Evolutionary conservation across 2,888 invertebrate genomes (phyloP).

Genomic region (Drosophila bunnanda): DNA sequence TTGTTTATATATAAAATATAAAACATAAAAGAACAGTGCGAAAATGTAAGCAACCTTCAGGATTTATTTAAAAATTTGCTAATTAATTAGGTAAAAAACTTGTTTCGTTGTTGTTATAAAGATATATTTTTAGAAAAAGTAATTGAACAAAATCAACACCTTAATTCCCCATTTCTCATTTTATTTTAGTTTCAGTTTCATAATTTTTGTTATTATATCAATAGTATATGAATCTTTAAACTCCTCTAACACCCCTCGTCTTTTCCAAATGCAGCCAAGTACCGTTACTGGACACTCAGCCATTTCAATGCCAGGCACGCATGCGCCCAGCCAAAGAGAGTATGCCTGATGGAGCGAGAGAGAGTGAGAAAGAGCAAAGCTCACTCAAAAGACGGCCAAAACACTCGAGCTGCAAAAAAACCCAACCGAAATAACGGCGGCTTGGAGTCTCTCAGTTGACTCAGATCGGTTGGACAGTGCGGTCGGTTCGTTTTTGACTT

Average conservation of each 20-base stretch:
- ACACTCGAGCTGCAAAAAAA: slow-evolving; percentile 12
- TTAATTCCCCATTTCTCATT: no score
- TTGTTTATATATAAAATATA: no score
- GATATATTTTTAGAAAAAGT: no score
- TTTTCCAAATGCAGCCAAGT: slow-evolving; percentile 21
- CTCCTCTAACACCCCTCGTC: slow-evolving; percentile 26
- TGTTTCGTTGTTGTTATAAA: no score
- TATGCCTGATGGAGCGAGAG: background rate
- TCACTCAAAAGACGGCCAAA: slow-evolving; percentile 8
- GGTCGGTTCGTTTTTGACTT: slow-evolving; percentile 50
- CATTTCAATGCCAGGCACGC: slow-evolving; percentile 60
- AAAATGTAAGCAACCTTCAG: no score
- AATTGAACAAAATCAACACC: no score
- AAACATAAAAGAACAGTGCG: no score
- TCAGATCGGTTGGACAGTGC: slow-evolving; percentile 48
- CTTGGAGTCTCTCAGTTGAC: slow-evolving; percentile 62
- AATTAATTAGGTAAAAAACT: no score
- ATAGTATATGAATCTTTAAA: background rate
- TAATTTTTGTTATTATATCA: background rate
- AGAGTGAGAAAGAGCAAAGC: slow-evolving; percentile 32
- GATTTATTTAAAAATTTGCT: no score
- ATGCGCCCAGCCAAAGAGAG: slow-evolving; percentile 22
- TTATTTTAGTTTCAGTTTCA: background rate
- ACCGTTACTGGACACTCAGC: slow-evolving; percentile 50
- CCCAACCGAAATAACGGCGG: slow-evolving; percentile 25